These are phyloP conservation scores for Caenorhabditis remanei DNA, from an alignment of 1,140 invertebrate genomes.

Conservation along the genomic window DNA sequence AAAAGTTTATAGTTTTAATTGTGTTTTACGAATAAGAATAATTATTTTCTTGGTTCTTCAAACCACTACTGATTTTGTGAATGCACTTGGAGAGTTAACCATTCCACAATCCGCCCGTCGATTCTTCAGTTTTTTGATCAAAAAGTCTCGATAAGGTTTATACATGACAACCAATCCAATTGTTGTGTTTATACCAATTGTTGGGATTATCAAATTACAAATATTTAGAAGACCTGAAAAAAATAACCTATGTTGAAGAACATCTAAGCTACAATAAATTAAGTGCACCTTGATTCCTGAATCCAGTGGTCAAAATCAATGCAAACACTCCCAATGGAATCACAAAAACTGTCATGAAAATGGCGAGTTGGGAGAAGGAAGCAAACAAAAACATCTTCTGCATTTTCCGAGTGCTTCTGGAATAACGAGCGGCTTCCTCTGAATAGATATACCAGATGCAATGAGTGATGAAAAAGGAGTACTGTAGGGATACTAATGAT, in stretches of 20 bases:
- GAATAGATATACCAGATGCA: conserved; percentile 22
- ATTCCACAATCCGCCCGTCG: neutral
- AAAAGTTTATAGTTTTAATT: too few species aligned
- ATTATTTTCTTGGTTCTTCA: neutral
- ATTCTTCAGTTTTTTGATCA: neutral
- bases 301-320: neutral
- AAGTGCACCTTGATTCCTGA: neutral
- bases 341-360: neutral
- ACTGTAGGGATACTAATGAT: neutral
- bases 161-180: neutral
- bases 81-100: neutral
- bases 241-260: too few species aligned
- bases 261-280: too few species aligned
- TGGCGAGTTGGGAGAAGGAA: neutral
- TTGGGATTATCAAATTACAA: conserved; percentile 15
- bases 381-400: conserved; percentile 4
- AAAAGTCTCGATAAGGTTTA: conserved; percentile 7
- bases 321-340: neutral
- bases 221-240: conserved; percentile 4
- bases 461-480: conserved; percentile 4
- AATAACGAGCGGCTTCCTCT: neutral
- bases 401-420: neutral
- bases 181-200: neutral
- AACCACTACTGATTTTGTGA: neutral
- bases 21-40: too few species aligned